phyloP scores from a whole-genome alignment of 2,888 invertebrate species.

The Scaptomyza tumidula region DNA sequence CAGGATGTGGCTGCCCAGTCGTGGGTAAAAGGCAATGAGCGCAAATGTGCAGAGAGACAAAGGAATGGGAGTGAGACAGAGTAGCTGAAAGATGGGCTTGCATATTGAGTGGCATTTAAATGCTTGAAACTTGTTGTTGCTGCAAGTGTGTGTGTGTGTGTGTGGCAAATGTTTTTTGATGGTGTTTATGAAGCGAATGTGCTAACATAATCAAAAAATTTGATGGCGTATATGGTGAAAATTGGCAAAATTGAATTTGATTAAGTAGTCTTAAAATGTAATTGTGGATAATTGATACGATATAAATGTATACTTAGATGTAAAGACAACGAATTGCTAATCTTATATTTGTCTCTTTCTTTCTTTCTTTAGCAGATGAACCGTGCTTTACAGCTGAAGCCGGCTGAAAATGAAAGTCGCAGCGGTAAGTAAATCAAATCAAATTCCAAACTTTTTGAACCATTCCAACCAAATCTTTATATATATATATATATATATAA shows the following conservation, averaged over 20 bases:
- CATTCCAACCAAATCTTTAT: background rate
- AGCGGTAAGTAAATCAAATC: conserved; percentile 89
- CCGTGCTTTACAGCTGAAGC: conserved; percentile 99
- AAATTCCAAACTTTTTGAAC: conserved; percentile 37
- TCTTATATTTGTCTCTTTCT: background rate
- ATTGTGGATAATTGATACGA: conserved; percentile 9
- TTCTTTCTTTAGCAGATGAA: conserved; percentile 94
- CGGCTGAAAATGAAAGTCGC: conserved; percentile 99
- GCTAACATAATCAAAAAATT: conserved; percentile 51
- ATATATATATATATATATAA: conserved; percentile 3
- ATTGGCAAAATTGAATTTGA: conserved; percentile 52
- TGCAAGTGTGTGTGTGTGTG: background rate
- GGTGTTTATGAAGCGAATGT: conserved; percentile 70
- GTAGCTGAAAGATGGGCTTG: conserved; percentile 61
- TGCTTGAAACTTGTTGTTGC: conserved; percentile 55
- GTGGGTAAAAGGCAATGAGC: conserved; percentile 80
- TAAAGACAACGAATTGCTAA: background rate
- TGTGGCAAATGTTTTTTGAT: conserved; percentile 47
- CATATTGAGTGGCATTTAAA: conserved; percentile 79
- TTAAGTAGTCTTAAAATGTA: conserved; percentile 10
- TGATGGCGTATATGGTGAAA: conserved; percentile 25
- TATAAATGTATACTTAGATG: background rate
- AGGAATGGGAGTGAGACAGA: background rate
- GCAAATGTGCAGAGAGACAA: conserved; percentile 60
- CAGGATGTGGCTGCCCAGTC: conserved; percentile 79